Evolutionary conservation across 2,888 invertebrate genomes (phyloP).

Genomic region (Brachypalpus laphriformis): DNA sequence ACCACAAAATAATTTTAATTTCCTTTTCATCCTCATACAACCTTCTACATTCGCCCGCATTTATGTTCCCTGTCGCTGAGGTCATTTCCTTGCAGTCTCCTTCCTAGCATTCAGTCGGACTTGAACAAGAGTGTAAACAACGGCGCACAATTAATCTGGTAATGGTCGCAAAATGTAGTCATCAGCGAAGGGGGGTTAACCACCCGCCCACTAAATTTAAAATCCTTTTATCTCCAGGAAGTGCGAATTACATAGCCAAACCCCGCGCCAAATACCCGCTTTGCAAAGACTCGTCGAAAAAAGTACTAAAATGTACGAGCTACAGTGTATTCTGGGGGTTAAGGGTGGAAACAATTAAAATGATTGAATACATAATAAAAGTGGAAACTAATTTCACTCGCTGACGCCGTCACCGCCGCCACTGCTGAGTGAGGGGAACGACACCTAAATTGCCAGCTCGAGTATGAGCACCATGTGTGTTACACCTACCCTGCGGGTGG

Average conservation of each 20-base stretch:
- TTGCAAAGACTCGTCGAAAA: conserved; percentile 12
- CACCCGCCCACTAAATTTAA: conserved; percentile 42
- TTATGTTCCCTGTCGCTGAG: conserved; percentile 33
- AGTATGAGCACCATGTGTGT: conserved; percentile 12
- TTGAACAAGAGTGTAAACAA: conserved; percentile 62
- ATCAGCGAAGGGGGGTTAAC: conserved; percentile 48
- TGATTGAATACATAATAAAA: conserved; percentile 72
- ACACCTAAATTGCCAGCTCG: conserved; percentile 41
- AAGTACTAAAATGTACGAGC: conserved; percentile 40
- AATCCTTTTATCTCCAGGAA: conserved; percentile 57
- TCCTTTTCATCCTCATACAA: conserved; percentile 5
- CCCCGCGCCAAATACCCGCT: not conserved
- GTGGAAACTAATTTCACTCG: conserved; percentile 65
- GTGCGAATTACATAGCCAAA: conserved; percentile 47
- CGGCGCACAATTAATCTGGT: conserved; percentile 68
- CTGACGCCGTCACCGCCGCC: not conserved
- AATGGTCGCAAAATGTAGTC: conserved; percentile 65
- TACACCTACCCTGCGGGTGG: not conserved
- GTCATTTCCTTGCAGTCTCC: conserved; percentile 52
- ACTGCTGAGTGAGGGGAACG: conserved; percentile 8
- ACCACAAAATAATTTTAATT: conserved; percentile 64
- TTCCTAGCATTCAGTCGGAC: not conserved
- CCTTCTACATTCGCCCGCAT: not conserved
- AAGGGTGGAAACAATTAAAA: conserved; percentile 55
- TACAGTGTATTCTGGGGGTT: too few species aligned